A percentile compares a stretch with the other conserved stretches of the same genome.
phyloP scores from a whole-genome alignment of 2,888 invertebrate species.

The Pasiphila rectangulata region DNA sequence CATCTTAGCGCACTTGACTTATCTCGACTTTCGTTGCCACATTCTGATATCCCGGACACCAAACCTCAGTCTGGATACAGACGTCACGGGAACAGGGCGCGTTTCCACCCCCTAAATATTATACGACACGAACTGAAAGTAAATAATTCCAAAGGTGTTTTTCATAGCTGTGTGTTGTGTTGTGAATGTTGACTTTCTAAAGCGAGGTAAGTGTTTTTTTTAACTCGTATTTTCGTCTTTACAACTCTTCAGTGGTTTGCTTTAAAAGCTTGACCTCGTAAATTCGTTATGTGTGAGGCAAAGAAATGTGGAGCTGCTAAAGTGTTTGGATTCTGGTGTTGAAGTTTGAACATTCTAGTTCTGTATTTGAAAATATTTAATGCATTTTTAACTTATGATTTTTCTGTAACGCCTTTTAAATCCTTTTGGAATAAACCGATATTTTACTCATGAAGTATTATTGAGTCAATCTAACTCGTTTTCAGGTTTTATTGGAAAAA shows the following conservation, averaged over 20 bases:
- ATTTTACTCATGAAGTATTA: too few relatives aligned
- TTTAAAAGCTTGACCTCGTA: conserved; percentile 23
- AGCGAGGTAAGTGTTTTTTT: conserved; percentile 15
- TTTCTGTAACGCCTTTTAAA: too few relatives aligned
- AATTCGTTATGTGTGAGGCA: conserved; percentile 17
- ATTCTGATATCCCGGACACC: conserved; percentile 48
- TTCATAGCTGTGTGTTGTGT: conserved; percentile 15
- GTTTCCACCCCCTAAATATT: conserved; percentile 30
- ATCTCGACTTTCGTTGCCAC: conserved; percentile 34
- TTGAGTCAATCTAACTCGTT: too few relatives aligned
- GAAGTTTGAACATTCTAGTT: background rate
- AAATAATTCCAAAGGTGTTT: conserved; percentile 13
- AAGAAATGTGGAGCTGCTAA: conserved; percentile 17
- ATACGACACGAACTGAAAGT: conserved; percentile 38
- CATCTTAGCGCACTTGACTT: conserved; percentile 60
- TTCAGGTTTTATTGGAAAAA: too few relatives aligned
- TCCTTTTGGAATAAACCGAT: too few relatives aligned
- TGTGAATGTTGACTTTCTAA: conserved; percentile 8
- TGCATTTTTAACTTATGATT: too few relatives aligned
- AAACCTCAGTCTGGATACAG: conserved; percentile 54
- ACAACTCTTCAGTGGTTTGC: conserved; percentile 11
- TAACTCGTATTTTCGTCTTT: background rate
- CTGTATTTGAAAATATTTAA: background rate
- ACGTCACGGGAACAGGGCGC: conserved; percentile 50
- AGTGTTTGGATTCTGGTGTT: conserved; percentile 8